A percentile compares a stretch with the other conserved stretches of the same genome.
Conservation (phyloP, 2,113 vertebrate species). For the Poeciliopsis prolifica region DNA sequence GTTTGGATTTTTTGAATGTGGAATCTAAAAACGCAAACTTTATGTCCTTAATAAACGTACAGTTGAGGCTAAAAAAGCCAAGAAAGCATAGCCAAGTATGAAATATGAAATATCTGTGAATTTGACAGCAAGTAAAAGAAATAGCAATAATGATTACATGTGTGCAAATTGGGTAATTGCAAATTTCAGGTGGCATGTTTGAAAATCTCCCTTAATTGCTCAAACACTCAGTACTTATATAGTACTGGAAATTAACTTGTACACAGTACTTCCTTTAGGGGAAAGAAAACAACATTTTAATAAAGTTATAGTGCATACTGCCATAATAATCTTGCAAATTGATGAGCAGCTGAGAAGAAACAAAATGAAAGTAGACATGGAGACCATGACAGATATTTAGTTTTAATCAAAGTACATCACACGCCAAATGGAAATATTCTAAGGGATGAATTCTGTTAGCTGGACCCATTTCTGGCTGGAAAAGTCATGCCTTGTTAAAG, state of each 20-base stretch:
- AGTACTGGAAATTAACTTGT: background rate
- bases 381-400: background rate
- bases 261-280: too few relatives aligned
- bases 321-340: background rate
- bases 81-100: too few relatives aligned
- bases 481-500: background rate
- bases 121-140: too few relatives aligned
- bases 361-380: background rate
- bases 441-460: background rate
- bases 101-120: too few relatives aligned
- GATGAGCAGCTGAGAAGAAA: background rate
- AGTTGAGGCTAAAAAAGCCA: too few relatives aligned
- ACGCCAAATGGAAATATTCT: background rate
- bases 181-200: background rate
- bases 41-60: too few relatives aligned
- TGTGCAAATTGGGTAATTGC: too few relatives aligned
- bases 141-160: too few relatives aligned
- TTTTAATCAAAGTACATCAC: background rate
- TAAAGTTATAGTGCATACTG: background rate
- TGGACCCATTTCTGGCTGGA: background rate
- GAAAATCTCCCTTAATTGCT: background rate
- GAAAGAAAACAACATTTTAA: too few relatives aligned
- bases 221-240: background rate
- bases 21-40: background rate
- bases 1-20: background rate